phyloP scores from a whole-genome alignment of 2,797 vertebrate genomes.

The Peromyscus attwateri region DNA sequence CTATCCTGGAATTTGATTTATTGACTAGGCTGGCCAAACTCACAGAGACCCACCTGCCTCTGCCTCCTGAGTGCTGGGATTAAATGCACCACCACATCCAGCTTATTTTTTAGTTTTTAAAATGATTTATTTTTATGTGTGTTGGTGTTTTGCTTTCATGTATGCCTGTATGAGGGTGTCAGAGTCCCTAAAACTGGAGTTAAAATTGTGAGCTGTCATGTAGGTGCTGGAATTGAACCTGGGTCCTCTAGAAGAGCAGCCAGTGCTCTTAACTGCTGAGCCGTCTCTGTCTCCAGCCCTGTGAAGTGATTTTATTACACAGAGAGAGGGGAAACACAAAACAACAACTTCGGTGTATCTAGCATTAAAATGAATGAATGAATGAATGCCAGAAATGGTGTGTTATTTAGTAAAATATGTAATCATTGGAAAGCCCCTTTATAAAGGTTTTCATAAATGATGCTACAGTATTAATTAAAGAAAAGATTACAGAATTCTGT shows the following conservation, averaged over 20 bases:
- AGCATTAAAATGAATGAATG: background rate
- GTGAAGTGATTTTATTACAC: background rate
- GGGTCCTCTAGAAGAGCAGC: background rate
- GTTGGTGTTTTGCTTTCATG: background rate
- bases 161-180: background rate
- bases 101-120: background rate
- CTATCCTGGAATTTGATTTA: background rate
- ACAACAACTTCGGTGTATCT: background rate
- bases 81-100: no score
- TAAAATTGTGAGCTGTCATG: background rate
- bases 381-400: background rate
- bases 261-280: background rate
- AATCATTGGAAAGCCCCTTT: conserved; percentile 21
- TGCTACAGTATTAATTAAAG: conserved; percentile 47
- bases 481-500: conserved; percentile 43
- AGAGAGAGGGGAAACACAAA: background rate
- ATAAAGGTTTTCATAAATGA: conserved; percentile 58
- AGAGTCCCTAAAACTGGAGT: background rate
- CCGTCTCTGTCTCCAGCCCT: background rate
- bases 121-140: background rate
- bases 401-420: conserved; percentile 48
- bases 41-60: no score
- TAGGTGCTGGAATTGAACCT: background rate
- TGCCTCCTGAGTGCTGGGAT: no score
- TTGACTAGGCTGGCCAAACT: background rate